Base-by-base conservation (phyloP, 2,113 vertebrate species). In the Stigmatopora nigra region DNA sequence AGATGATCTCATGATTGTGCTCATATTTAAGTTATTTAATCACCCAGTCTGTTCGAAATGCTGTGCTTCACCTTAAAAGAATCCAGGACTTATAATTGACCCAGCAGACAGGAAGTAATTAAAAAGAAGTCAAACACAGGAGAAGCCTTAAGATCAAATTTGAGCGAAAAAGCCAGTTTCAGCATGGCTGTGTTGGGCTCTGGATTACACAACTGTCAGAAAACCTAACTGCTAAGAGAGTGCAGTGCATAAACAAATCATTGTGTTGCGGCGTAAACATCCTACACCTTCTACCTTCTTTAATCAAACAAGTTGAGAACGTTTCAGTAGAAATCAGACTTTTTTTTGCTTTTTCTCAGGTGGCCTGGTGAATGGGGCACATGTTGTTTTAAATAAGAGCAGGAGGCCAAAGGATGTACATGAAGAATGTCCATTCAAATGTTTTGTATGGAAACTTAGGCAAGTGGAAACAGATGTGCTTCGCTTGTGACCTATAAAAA, bases 381-480 rank as follows among this genome's bases (percentile, higher is more conserved):
- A 61, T 58, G 61, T 64, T 65, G 75, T 67, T 78, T 87, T 75
- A 71, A 85, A 77, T 69, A 76, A 77, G 68, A 67, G 55, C 15
- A 57, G 47, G 57, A 64, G 71, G 72, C 66, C 73, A 72, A 65
- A 76, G 74, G 71, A 85, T 76, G 83, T 82, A 84, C 80, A 84
- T 86, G 82, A 88, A 82, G 84, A 82, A 81, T 87, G 81, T 85
- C 79, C 77, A 89, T 93, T 94, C 92, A 93, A 90, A 92, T 93
- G 91, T 90, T 93, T 91, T 91, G 79, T 91, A 90, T 90, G 91
- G 91, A 94, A 90, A 92, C 92, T 90, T 92, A 84, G 87, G 88
- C 93, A 92, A 97, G 93, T 91, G 91, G 92, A 97, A 97, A 93
- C 95, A 97, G 92, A 95, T 98, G 95, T 95, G 89, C 85, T 86